Evolutionary conservation across 2,113 vertebrate genomes (phyloP), one percentile per base, ranked within the genome.

Genomic region (Triplophysa rosa): DNA sequence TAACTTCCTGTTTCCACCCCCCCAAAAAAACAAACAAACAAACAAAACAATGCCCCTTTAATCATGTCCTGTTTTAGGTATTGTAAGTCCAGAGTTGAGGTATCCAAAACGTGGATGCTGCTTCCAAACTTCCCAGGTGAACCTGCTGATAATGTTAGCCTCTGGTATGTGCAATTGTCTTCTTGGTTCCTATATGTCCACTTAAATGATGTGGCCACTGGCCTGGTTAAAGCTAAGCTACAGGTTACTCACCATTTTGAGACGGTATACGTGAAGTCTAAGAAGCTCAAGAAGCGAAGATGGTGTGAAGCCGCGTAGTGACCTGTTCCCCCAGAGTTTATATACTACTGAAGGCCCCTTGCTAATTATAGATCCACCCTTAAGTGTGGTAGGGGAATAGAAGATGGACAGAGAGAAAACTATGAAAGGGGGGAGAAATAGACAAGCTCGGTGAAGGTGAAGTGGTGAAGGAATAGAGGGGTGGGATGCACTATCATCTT

Each of bases 191-290:
- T 49, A 69, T 26, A 45, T 52, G 42, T 69, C 45, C 67, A 79
- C 45, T 56, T 79, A 26, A 23, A 26, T 45, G 56, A n/a, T 72
- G 13, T 68, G 63, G 17, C 42, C 23, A 26, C 23, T 54, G 49
- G 21, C 11, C 67, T 56, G 67, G 67, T 37, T 54, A 64, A 16
- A 29, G 29, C 40, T 61, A 63, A 52, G 33, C 9, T 62, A 71
- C 24, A 69, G 75, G 78, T 81, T 91, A 94, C 93, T 94, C 93
- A 94, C 93, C 93, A 94, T 94, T 87, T 91, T 82, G 80, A 87
- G 91, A 87, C 83, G 84, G 86, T 90, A 56, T 83, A 87, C 88
- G 86, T 77, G 85, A 91, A 91, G 88, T 78, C 87, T 88, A 83
- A 88, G 90, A 83, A 80, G 91, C 87, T 89, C 82, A 88, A 90